Percentiles rank a stretch among this genome's conserved stretches.
Conservation (phyloP, 2,797 vertebrate genomes). For the Artibeus lituratus region DNA sequence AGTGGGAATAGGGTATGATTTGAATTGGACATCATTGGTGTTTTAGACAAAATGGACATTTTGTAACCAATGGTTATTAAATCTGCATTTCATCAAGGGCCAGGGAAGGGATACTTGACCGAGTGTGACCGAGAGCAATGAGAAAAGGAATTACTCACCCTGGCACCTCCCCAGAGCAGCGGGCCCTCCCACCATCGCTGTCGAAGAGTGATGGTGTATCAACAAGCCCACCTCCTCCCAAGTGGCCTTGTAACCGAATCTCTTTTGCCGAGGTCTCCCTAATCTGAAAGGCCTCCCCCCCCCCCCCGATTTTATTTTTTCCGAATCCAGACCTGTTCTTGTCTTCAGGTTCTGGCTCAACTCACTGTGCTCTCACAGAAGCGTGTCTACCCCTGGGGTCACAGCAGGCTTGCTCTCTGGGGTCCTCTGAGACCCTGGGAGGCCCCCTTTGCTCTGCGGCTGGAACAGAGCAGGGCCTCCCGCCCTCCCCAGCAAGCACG, state of each 20-base stretch:
- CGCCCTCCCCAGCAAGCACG: not conserved
- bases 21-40: not conserved
- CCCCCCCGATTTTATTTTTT: not conserved
- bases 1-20: not conserved
- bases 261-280: not conserved
- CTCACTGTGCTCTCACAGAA: not conserved
- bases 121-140: not conserved
- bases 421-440: not conserved
- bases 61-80: not conserved
- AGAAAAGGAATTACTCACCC: not conserved
- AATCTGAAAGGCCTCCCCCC: not conserved
- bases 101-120: not conserved
- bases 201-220: not conserved
- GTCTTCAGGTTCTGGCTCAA: not conserved
- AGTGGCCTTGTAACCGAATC: not conserved
- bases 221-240: not conserved
- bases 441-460: not conserved
- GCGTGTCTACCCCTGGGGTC: not conserved
- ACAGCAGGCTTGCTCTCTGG: not conserved
- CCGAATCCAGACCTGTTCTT: not conserved
- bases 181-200: not conserved
- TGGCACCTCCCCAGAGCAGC: not conserved
- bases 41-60: not conserved
- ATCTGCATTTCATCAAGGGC: not conserved
- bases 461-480: not conserved